Evolutionary conservation across 2,113 vertebrate genomes (phyloP), one percentile per base, ranked within the genome.

Genomic region (Gallinago paraguaiae): DNA sequence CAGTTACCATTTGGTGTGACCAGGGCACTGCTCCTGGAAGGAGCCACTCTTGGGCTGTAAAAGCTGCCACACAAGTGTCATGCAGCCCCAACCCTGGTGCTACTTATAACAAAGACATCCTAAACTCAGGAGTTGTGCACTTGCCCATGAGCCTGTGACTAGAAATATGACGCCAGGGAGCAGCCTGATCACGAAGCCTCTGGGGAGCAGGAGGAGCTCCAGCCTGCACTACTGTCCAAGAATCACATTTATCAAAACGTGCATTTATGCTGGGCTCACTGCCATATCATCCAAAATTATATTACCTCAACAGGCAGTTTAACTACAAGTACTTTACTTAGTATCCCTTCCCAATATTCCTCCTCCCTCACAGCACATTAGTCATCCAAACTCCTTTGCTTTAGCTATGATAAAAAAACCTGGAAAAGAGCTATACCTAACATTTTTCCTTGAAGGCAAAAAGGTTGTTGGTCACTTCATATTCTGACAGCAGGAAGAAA

Each of bases 251-350:
- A 90, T 86, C 79, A 81, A 88, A 86, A 56, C 7, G 24, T 0
- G 2, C 28, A 33, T 86, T 92, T 82, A 43, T 43, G 39, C 76
- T 78, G 33, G 79, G 88, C 82, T 95, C 35, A 39, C 56, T 17
- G 76, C 50, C 91, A 92, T 19, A 35, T 67, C 3, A 1, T 45
- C 71, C 3, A 2, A 88, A 88, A 93, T 94, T 35, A 15, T 77
- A 94, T 82, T 90, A 93, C 80, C n/a, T 90, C 80, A 94, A 93
- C 51, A 84, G 65, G 35, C 76, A 93, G 56, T 71, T 95, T 91
- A 95, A 77, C 76, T 70, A 88, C 1, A 2, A 78, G 76, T 60
- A 70, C 64, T 86, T 92, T 68, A 93, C 82, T 92, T 85, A 65
- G 56, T 64, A 82, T 74, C 61, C 53, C 60, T 90, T 71, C 15